Evolutionary conservation across 53 echinoderm and acorn worm species (phyloP), one percentile per base, ranked within the genome.

Genomic region (Stichopus horrens): DNA sequence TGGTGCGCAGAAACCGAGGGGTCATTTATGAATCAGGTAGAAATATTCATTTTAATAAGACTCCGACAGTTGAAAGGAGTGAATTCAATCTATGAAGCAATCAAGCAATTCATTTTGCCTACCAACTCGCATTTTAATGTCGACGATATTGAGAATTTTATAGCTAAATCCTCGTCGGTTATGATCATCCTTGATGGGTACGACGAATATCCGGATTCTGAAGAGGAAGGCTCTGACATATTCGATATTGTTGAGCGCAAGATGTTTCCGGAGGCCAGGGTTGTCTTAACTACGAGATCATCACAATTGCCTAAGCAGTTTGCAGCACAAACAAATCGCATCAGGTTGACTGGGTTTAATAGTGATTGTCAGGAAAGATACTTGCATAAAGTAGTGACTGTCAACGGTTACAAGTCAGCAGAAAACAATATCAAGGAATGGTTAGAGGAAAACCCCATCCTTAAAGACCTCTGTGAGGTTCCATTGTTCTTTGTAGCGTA

Each of bases 31-130:
- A 14, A 20, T 9, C 7, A 9, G 11, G 10, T 53, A 53, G 76
- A 76, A 5, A 53, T 76, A 10, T 53, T 76, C 21, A 9, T 76
- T 4, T 52, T 76, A 52, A 76, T 76, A 22, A 76, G 53, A 76
- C 76, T 76, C 7, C 21, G 76, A 76, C 76, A 76, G 7, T 52
- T 76, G 9, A 76, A 76, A 76, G 76, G 51, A 3, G 53, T 76
- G 8, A 14, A 5, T 13, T 76, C 76, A 4, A 51, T 76, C 52
- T 76, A 51, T 53, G 76, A 76, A 76, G 76, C 76, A 9, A 53
- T 76, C 76, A 76, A 76, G 7, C 16, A 13, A 51, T 76, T 76
- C 23, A 51, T 76, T 76, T 53, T 76, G 7, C 76, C 76, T 0
- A 76, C 52, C 5, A 53, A 76, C 21, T 52, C 76, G 13, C 52